Conservation (phyloP, 92 coral and sea anemone species). For the Siderastrea radians region DNA sequence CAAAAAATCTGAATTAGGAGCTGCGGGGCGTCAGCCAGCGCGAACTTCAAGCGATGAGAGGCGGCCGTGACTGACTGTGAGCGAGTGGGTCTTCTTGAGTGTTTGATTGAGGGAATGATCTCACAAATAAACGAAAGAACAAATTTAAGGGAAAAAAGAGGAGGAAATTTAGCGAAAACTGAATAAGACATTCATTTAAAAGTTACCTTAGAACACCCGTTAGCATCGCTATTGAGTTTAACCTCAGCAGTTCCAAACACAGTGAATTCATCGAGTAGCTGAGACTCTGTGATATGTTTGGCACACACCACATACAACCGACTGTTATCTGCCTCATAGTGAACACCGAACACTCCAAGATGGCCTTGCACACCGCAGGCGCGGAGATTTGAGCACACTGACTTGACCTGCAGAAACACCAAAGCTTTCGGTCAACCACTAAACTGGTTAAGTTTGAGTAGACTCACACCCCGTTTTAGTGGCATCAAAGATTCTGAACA, state of each 20-base stretch:
- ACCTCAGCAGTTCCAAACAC: constrained; percentile 62
- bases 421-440: neutral
- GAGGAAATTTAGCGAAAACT: neutral
- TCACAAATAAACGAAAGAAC: neutral
- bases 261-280: constrained; percentile 55
- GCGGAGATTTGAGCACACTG: constrained; percentile 69
- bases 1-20: neutral
- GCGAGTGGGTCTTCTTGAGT: no score
- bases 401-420: constrained; percentile 53
- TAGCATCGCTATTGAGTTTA: constrained; percentile 62
- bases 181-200: no score
- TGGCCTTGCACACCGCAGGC: constrained; percentile 68
- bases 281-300: constrained; percentile 61
- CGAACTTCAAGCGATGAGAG: no score
- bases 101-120: no score
- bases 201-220: constrained; percentile 69
- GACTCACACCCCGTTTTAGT: no score
- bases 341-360: constrained; percentile 78
- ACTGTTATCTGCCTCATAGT: constrained; percentile 82
- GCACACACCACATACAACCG: constrained; percentile 71
- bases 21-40: no score
- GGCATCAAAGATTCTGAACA: no score
- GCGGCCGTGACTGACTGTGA: no score
- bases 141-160: neutral
- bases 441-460: no score